Conservation (phyloP, 2,113 vertebrate genomes). For the Pogonocichla stellata region DNA sequence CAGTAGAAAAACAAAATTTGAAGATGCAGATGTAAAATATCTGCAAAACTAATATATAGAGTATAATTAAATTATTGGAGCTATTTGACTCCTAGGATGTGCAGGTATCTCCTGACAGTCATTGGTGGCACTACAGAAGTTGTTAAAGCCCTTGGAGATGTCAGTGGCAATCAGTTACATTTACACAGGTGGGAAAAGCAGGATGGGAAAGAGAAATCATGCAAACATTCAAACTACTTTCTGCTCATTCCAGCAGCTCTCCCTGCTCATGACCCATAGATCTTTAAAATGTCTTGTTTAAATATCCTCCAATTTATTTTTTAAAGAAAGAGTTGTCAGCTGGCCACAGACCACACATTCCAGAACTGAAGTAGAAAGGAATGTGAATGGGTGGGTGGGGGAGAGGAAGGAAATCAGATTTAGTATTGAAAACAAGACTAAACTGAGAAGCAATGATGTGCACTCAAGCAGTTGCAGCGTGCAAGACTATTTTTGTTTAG, state of each 20-base stretch:
- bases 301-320: conserved; percentile 37
- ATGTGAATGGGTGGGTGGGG: conserved; percentile 68
- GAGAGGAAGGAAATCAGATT: conserved; percentile 67
- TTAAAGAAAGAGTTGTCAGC: not conserved
- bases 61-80: not conserved
- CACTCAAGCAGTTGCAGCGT: not conserved
- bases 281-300: conserved; percentile 49
- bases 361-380: conserved; percentile 67
- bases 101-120: not conserved
- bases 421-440: conserved; percentile 64
- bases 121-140: not conserved
- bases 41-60: not conserved
- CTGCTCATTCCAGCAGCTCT: not conserved
- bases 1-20: not conserved
- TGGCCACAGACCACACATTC: conserved; percentile 68
- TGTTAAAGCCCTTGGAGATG: not conserved
- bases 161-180: not conserved
- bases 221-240: not conserved
- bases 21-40: not conserved
- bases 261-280: not conserved
- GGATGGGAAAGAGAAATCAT: not conserved
- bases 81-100: not conserved
- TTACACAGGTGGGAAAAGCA: not conserved
- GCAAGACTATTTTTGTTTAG: not conserved
- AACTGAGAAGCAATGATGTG: conserved; percentile 50